Percentiles rank a stretch among this genome's conserved stretches.
phyloP scores from a whole-genome alignment of 2,797 vertebrate species.

The Semaprochilodus insignis region DNA sequence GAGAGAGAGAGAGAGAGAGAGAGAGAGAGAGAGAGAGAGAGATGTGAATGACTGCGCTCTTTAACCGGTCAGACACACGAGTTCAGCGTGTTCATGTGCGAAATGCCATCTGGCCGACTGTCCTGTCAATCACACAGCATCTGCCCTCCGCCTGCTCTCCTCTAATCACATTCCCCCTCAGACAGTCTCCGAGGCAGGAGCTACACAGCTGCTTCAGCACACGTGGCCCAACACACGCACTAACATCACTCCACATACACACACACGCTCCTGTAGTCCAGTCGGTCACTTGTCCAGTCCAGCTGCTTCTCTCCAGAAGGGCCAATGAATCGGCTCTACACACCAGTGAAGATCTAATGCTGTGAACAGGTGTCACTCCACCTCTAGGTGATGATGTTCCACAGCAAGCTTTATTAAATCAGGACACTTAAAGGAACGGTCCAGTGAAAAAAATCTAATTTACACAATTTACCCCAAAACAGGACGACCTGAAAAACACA shows the following conservation, averaged over 20 bases:
- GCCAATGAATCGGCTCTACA: conserved; percentile 36
- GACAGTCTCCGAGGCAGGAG: not conserved
- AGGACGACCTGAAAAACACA: too few relatives aligned
- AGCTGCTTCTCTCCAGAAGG: conserved; percentile 38
- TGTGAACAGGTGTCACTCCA: conserved; percentile 56
- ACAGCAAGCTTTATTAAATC: conserved; percentile 66
- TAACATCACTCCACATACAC: conserved; percentile 51
- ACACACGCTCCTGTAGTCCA: conserved; percentile 61
- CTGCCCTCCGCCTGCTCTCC: conserved; percentile 16
- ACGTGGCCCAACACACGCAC: conserved; percentile 31
- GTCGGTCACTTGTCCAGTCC: conserved; percentile 60
- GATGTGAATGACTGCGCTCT: conserved; percentile 40
- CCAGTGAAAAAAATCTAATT: too few relatives aligned
- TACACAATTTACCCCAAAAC: too few relatives aligned
- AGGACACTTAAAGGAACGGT: conserved; percentile 14
- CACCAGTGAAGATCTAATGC: not conserved
- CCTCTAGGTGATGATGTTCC: conserved; percentile 42
- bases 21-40: too few relatives aligned
- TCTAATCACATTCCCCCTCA: conserved; percentile 19
- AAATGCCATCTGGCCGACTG: conserved; percentile 73
- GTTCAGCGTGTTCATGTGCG: conserved; percentile 72
- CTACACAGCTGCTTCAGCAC: conserved; percentile 46
- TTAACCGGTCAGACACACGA: conserved; percentile 57
- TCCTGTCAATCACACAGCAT: conserved; percentile 61
- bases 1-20: too few relatives aligned